Evolutionary conservation across 2,113 vertebrate species (phyloP), one percentile per base, ranked within the genome.

Genomic region (Onychostruthus taczanowskii): DNA sequence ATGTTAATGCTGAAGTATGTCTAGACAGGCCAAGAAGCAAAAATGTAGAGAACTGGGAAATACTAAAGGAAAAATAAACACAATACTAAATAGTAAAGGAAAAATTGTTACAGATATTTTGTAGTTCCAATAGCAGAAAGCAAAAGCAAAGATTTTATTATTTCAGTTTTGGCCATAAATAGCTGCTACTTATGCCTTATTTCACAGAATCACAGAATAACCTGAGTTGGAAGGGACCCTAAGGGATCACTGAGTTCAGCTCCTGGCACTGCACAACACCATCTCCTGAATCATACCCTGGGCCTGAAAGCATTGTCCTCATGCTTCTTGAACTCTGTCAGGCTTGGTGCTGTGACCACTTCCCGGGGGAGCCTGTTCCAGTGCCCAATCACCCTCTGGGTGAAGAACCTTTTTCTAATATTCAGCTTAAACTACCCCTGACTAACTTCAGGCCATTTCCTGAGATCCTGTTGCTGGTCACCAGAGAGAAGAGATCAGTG

Each of bases 371-470:
- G 8, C 35, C 52, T 58, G 43, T 50, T 21, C 20, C 43, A 50
- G 35, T 7, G 31, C 3, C 21, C 35, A 67, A 0, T 0, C 20
- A 67, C 4, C 10, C 8, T 30, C 24, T 56, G 30, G 35, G 16
- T 10, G 17, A 58, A 43, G 6, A 85, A 31, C 3, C 2, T 49
- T 17, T 17, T 13, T 13, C 44, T 58, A 11, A 58, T 5, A 58
- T 31, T 8, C 43, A 67, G 2, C 8, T 3, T 50, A 50, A 59
- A 35, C 26, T 6, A 11, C 26, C 21, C 21, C 13, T 43, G 13
- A 43, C 7, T 14, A 21, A 1, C 35, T 86, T 13, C 35, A 58
- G 62, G 10, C 26, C 7, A 1, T 43, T 59, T 3, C 26, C 9
- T 35, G 3, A 2, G 13, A 0, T 67, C 16, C 70, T 67, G 43